Percentiles rank a stretch among this genome's conserved stretches.
phyloP scores from a whole-genome alignment of 92 coral and sea anemone species.

The Galaxea fascicularis region DNA sequence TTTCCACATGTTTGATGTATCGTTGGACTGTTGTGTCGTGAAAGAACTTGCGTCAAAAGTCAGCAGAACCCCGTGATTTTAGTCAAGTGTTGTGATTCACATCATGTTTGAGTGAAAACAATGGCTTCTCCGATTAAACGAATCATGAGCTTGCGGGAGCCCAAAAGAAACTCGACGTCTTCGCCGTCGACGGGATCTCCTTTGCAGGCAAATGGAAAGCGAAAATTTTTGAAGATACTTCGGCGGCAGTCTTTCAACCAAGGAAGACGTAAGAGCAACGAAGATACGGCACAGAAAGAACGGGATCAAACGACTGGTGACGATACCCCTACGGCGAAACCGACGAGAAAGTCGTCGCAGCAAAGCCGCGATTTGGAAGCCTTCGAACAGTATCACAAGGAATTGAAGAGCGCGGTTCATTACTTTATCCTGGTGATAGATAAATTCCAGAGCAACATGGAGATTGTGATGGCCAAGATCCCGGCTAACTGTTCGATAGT shows the following conservation, averaged over 20 bases:
- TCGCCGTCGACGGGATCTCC: conserved; percentile 3
- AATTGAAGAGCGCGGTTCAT: conserved; percentile 80
- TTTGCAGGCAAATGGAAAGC: conserved; percentile 50
- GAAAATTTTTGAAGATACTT: conserved; percentile 75
- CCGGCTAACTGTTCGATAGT: conserved; percentile 94
- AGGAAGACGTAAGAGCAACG: conserved; percentile 62
- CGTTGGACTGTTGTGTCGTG: conserved; percentile 7
- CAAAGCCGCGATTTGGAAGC: conserved; percentile 91
- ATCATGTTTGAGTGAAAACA: background rate
- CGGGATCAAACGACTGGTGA: background rate
- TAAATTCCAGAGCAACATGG: conserved; percentile 66
- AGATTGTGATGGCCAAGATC: conserved; percentile 91
- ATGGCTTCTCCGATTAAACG: conserved; percentile 77
- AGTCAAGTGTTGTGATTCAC: background rate
- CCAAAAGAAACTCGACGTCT: conserved; percentile 14
- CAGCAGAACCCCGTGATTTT: conserved; percentile 27
- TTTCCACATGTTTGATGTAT: conserved; percentile 27
- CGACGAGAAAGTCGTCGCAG: conserved; percentile 54
- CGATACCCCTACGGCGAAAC: conserved; percentile 21
- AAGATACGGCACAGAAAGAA: conserved; percentile 19
- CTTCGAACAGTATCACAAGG: conserved; percentile 86
- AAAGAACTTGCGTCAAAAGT: background rate
- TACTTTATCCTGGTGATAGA: conserved; percentile 89
- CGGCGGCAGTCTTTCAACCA: conserved; percentile 82
- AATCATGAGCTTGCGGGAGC: conserved; percentile 63